Base-by-base conservation (phyloP, 1,140 invertebrate species). In the Neodiprion virginianus region DNA sequence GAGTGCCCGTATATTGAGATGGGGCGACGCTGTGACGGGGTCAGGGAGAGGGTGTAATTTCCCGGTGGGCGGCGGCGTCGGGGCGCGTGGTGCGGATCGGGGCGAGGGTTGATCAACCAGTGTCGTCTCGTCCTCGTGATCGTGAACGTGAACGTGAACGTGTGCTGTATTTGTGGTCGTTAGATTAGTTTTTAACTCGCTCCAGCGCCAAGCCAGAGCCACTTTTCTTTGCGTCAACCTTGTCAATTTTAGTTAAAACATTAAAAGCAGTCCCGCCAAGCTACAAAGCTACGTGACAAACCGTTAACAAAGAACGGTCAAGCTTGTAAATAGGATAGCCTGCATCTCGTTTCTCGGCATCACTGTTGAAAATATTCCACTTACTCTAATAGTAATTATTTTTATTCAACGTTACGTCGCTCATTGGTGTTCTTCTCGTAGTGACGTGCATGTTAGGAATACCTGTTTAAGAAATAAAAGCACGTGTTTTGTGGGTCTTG, bases 61-160 rank as follows among this genome's bases (percentile, higher is more conserved):
- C 82, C 82, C 82, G 78, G 81, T 83, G 82, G 82, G 82, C 82
- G 77, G 69, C 79, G 79, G 81, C 81, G 81, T 82, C 79, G 80
- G 82, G 78, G 76, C 76, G 79, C 77, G 78, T 80, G 82, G 80
- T 83, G 79, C 76, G 77, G 82, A 83, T 84, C 82, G 69, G 74
- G 79, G 72, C 72, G 78, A 82, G 82, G 81, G 80, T 84, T 79
- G 83, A 83, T 85, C 81, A 85, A 83, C 81, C 83, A 85, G 84
- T 85, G 79, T 85, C 78, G 79, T 79, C 81, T 84, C 76, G 83
- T 85, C 79, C 79, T 84, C 82, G 82, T 78, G 75, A 79, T 75
- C 74, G 78, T 81, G 80, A 84, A 80, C 75, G 81, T 81, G 78
- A 72, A 14, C 86, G 77, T 49, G 78, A 79, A 14, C 69, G 68